These are phyloP conservation scores for Corella eumyota DNA, from an alignment of 23 tunicate species.

Conservation along the genomic window DNA sequence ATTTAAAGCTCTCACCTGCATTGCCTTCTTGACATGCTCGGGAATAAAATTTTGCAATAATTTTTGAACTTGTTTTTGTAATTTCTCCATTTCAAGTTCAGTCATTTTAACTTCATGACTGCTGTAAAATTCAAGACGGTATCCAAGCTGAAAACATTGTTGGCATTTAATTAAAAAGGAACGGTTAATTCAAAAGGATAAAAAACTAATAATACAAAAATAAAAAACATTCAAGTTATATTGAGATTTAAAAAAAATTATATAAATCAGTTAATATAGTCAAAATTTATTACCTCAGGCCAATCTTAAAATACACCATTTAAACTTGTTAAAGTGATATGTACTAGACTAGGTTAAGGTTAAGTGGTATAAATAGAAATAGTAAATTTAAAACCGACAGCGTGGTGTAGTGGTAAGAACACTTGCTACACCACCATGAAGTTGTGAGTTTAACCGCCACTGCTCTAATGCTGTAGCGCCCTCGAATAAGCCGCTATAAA, in stretches of 20 bases:
- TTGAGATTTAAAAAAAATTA: background rate
- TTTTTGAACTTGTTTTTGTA: constrained; percentile 21
- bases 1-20: constrained; percentile 33
- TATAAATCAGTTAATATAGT: background rate
- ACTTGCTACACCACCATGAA: no score
- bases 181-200: background rate
- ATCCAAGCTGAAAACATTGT: constrained; percentile 17
- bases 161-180: background rate
- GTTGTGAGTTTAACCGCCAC: no score
- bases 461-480: no score
- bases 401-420: no score
- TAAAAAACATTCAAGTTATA: background rate
- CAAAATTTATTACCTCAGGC: no score
- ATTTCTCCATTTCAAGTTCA: background rate
- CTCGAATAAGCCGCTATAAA: no score
- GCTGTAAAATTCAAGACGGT: constrained; percentile 32
- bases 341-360: no score
- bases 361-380: no score
- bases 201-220: background rate
- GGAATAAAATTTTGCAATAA: constrained; percentile 76
- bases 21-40: constrained; percentile 36
- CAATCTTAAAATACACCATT: no score
- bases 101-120: constrained; percentile 13
- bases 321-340: no score
- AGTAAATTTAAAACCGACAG: no score